phyloP scores from a whole-genome alignment of 2,113 vertebrate genomes.

The Tympanuchus pallidicinctus region DNA sequence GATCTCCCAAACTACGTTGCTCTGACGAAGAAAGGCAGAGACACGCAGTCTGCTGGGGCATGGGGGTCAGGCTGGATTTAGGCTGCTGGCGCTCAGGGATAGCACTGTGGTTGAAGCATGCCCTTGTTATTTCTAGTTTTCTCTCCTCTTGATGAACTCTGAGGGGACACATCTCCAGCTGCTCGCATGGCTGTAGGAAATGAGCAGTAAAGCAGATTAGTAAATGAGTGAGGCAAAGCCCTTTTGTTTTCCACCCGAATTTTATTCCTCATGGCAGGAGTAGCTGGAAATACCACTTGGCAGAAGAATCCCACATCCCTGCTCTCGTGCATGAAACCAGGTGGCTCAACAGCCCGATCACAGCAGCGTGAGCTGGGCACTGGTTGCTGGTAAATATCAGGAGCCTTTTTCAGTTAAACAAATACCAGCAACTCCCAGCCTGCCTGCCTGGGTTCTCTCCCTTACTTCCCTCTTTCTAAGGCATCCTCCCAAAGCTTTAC shows the following conservation, averaged over 20 bases:
- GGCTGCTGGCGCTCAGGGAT: background rate
- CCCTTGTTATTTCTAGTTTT: background rate
- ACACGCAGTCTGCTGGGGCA: background rate
- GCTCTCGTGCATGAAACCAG: background rate
- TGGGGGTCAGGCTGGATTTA: background rate
- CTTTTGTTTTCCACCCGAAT: background rate
- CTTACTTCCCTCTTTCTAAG: background rate
- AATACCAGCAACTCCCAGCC: background rate
- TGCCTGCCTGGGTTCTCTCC: background rate
- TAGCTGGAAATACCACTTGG: background rate
- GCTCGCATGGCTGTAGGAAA: background rate
- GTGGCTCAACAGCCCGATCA: background rate
- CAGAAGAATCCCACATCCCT: background rate
- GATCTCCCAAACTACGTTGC: slow-evolving; percentile 37
- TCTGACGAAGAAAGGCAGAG: background rate
- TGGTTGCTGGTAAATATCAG: background rate
- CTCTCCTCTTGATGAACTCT: accelerated
- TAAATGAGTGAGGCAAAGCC: background rate
- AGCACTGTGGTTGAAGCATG: background rate
- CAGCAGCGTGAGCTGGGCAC: background rate
- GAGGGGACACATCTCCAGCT: background rate
- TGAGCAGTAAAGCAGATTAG: background rate
- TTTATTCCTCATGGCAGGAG: background rate
- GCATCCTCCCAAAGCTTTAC: background rate
- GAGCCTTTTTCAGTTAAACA: background rate